A percentile compares a stretch with the other conserved stretches of the same genome.
These are phyloP conservation scores for Cephus pygmeus DNA, from an alignment of 2,888 invertebrate genomes.

Conservation along the genomic window DNA sequence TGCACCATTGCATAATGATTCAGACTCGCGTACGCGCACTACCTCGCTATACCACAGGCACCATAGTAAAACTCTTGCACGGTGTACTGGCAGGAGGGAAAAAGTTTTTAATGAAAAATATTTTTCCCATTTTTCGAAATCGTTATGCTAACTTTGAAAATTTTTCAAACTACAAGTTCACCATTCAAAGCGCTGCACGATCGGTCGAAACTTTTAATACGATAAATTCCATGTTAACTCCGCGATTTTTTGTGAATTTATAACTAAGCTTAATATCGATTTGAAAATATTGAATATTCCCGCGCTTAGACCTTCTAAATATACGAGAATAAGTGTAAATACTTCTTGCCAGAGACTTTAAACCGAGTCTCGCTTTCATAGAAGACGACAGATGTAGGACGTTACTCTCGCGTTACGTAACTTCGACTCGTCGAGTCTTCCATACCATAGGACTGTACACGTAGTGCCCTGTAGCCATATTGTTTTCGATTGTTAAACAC, in stretches of 20 bases:
- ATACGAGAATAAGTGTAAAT: neutral
- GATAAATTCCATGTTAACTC: too few relatives aligned
- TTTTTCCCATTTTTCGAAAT: neutral
- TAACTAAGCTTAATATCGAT: neutral
- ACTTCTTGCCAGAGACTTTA: neutral
- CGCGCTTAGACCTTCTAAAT: neutral
- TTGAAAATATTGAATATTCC: neutral
- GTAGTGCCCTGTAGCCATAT: neutral
- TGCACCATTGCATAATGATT: neutral
- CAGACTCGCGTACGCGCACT: neutral
- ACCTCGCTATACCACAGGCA: neutral
- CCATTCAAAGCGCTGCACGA: neutral
- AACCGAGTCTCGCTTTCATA: neutral
- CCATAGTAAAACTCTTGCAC: neutral
- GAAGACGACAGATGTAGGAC: neutral
- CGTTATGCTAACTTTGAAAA: neutral
- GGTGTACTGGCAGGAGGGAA: neutral
- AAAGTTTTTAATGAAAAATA: neutral
- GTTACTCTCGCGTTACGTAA: neutral
- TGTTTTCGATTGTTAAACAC: neutral
- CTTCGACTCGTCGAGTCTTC: neutral
- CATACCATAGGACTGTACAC: neutral
- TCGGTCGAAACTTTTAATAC: neutral
- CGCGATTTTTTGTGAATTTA: neutral
- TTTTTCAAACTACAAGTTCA: neutral